Evolutionary conservation across 2,888 invertebrate genomes (phyloP).

Genomic region (Panopea generosa): DNA sequence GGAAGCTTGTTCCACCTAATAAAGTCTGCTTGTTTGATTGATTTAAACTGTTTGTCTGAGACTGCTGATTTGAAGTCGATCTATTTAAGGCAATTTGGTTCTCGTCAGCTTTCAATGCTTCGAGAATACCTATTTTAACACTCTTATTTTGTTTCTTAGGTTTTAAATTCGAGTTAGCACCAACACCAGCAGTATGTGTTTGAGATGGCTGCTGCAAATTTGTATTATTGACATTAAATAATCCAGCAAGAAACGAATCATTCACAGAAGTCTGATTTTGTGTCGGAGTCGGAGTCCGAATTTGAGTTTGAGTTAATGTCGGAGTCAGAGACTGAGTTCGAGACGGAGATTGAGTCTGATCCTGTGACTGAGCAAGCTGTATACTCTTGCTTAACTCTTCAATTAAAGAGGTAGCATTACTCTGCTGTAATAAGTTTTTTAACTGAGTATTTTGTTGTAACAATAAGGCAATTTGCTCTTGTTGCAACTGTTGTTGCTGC

Average conservation of each 20-base stretch:
- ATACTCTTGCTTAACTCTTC: slow-evolving; percentile 40
- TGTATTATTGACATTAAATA: neutral
- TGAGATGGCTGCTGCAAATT: neutral
- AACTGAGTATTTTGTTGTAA: slow-evolving; percentile 8
- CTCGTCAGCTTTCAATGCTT: slow-evolving; percentile 45
- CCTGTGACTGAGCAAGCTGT: slow-evolving; percentile 11
- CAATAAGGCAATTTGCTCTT: slow-evolving; percentile 10
- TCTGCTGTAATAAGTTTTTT: neutral
- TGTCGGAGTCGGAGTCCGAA: neutral
- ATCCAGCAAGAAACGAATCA: neutral
- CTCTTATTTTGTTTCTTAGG: neutral
- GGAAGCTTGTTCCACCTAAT: neutral
- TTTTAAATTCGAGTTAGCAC: neutral
- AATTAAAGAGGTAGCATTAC: slow-evolving; percentile 39
- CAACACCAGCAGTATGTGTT: neutral
- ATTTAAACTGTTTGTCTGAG: neutral
- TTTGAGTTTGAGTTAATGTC: slow-evolving; percentile 9
- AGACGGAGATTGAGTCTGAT: slow-evolving; percentile 8
- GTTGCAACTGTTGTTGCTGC: slow-evolving; percentile 31
- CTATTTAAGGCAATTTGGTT: slow-evolving; percentile 32
- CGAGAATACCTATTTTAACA: slow-evolving; percentile 31
- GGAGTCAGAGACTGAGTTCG: slow-evolving; percentile 1
- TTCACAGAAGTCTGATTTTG: neutral
- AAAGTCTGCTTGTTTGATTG: slow-evolving; percentile 5
- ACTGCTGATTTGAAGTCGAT: slow-evolving; percentile 1